Conservation (phyloP, 2,113 vertebrate genomes). For the Perca flavescens region DNA sequence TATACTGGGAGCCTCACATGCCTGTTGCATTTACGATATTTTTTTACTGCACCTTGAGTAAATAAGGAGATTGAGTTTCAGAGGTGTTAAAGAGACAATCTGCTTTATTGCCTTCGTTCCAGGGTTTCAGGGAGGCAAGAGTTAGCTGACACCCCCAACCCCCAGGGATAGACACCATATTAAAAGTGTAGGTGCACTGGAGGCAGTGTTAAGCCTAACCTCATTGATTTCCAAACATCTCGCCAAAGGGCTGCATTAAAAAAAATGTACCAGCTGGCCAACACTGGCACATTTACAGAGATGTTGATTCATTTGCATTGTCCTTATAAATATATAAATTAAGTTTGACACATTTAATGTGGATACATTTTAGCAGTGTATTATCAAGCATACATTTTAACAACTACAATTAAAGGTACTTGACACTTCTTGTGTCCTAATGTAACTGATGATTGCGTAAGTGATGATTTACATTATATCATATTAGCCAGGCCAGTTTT, state of each 20-base stretch:
- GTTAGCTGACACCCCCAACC: background rate
- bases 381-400: background rate
- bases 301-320: background rate
- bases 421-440: background rate
- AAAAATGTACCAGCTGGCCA: too few relatives aligned
- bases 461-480: background rate
- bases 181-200: background rate
- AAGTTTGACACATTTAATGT: background rate
- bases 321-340: background rate
- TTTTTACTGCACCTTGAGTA: background rate
- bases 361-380: background rate
- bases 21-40: background rate
- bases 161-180: conserved; percentile 1
- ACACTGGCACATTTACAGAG: too few relatives aligned
- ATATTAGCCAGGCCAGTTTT: too few relatives aligned
- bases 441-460: background rate
- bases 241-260: background rate
- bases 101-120: background rate
- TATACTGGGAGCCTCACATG: background rate
- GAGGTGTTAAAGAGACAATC: background rate
- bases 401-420: background rate
- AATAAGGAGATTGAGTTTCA: background rate
- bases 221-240: background rate
- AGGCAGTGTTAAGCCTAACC: background rate
- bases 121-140: background rate